Base-by-base conservation (phyloP, 2,113 vertebrate species). In the Actinemys pallida region DNA sequence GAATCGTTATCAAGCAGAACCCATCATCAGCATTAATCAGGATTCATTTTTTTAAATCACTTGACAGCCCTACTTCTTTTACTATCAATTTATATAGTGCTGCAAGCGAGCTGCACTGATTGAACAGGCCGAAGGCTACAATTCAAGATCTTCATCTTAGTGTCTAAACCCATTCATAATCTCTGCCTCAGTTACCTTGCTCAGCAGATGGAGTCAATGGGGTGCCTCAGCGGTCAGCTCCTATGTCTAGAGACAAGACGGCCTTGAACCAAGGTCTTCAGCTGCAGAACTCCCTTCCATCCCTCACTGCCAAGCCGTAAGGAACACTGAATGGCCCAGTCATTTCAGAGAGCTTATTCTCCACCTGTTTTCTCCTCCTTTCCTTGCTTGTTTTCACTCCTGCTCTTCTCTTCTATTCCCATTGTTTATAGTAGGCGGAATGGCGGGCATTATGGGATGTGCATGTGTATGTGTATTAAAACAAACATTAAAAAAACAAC, bases 191-290 rank as follows among this genome's bases (percentile, higher is more conserved):
- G 1, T 0, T 8, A 20, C 76, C 17, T 25, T 11, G 39, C 49
- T 57, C 83, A 0, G 0, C 6, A 62, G 45, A 35, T 50, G 69
- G 42, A 78, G 31, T 2, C 0, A 12, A 25, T 2, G 10, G 2
- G 8, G 27, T 4, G 79, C 47, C 9, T 20, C 79, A 59, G 3
- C 4, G 6, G 19, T 0, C 8, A 29, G 0, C 72, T 53, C 29
- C 65, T 35, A 4, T 8, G 91, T 90, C 69, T 0, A 0, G 24
- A 22, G 47, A 81, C 0, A 42, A 8, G 39, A 72, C 7, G 2
- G 53, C 72, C 42, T 42, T 24, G 16, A 17, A 57, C 14, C 88
- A 47, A 54, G 56, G 27, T 82, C 25, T n/a, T 90, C 87, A 93
- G 59, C 13, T 29, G 2, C 3, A 8, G 24, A 62, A 83, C 19